Percentiles rank a stretch among this genome's conserved stretches.
phyloP scores from a whole-genome alignment of 2,113 vertebrate genomes.

The Neofelis nebulosa region DNA sequence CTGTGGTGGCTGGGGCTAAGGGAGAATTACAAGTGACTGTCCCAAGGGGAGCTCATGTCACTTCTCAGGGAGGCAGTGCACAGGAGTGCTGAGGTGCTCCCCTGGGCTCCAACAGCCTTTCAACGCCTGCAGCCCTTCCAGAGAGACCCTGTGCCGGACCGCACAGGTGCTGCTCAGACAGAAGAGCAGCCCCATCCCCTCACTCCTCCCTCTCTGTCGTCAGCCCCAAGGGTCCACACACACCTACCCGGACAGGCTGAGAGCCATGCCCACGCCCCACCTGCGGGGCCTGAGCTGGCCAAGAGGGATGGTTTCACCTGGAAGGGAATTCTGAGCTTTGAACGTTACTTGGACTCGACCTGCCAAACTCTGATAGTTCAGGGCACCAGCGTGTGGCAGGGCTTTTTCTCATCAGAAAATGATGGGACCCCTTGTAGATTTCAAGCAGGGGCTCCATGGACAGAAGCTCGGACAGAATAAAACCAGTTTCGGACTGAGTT shows the following conservation, averaged over 20 bases:
- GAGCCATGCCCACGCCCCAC: no score
- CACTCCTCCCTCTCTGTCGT: rapidly evolving
- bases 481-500: background rate
- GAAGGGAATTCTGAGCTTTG: background rate
- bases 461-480: background rate
- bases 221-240: background rate
- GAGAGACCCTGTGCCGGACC: background rate
- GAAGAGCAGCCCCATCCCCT: background rate
- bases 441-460: background rate
- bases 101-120: rapidly evolving
- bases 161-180: no score
- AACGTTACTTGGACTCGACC: background rate
- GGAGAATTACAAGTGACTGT: no score
- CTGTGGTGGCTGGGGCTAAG: no score
- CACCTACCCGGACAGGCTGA: background rate
- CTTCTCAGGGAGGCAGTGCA: background rate
- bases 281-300: no score
- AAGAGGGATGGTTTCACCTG: no score
- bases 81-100: background rate
- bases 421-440: rapidly evolving
- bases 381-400: rapidly evolving
- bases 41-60: no score
- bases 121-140: background rate
- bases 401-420: background rate
- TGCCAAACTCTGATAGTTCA: background rate